These are phyloP conservation scores for Cercopithecus petaurista DNA, from an alignment of 2,797 vertebrate species.

Conservation along the genomic window DNA sequence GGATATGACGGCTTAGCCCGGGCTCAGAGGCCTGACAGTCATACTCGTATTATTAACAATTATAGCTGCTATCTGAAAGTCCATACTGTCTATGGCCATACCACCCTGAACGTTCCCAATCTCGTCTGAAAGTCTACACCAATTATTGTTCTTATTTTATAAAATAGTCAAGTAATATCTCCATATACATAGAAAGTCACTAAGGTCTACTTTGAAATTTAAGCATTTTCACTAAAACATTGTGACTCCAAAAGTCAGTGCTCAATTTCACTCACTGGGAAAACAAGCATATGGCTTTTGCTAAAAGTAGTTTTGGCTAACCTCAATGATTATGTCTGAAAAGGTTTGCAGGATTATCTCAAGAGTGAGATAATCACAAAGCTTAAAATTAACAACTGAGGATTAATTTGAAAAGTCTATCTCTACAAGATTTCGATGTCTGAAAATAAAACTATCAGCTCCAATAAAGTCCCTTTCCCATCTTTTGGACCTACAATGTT, in stretches of 20 bases:
- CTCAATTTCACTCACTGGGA: background rate
- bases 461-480: background rate
- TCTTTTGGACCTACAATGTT: background rate
- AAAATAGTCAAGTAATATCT: background rate
- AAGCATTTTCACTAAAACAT: background rate
- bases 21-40: too few relatives aligned
- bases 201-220: background rate
- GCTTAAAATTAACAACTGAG: background rate
- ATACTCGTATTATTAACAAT: background rate
- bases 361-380: background rate
- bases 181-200: background rate
- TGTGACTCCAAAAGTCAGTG: background rate
- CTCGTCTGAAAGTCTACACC: background rate
- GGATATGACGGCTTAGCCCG: too few relatives aligned
- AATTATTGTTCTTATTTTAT: background rate
- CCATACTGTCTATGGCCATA: background rate
- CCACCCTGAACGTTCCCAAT: background rate
- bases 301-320: background rate
- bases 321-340: background rate
- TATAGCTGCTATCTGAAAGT: background rate
- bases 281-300: constrained; percentile 3
- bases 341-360: background rate
- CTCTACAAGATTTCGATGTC: background rate
- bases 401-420: background rate
- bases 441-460: background rate